Evolutionary conservation across 2,797 vertebrate genomes (phyloP), one percentile per base, ranked within the genome.

Genomic region (Sciaenops ocellatus): DNA sequence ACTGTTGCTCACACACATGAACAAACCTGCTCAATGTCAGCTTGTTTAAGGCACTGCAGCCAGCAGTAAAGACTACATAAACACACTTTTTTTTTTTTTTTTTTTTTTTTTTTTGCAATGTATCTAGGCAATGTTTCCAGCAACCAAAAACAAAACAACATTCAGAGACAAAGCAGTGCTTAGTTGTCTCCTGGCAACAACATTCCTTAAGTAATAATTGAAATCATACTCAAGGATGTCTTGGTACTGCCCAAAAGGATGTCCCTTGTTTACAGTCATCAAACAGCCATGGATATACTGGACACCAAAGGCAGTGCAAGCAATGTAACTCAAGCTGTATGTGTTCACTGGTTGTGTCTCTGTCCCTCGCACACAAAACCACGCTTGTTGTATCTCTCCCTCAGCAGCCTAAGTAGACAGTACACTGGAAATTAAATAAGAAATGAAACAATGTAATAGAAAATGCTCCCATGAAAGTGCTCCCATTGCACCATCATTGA

Each of bases 21-120:
- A 76, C 48, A 54, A 15, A 15, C 47, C 50, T 44, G n/a, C 18
- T 73, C 69, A 69, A 0, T 51, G 75, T 56, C 50, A 24, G 44
- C 44, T 42, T 69, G 67, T 82, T 80, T 80, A 73, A 69, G 34
- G 71, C 28, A 20, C 41, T 17, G 30, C n/a, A 69, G 62, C n/a
- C 67, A 65, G 34, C 60, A 38, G 62, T 51, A 61, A 76, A 62
- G 13, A 6, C 9, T 28, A 13, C 0, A 44, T 62, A 56, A 69
- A 76, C 41, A 11, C 0, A 42, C 44, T n/a, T 28, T 55, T 59
- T 47, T 52, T 1, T 47, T 1, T 64, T 38, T 47, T 63, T 34
- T 28, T 55, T 59, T 47, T 52, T 1, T 47, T 1, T 64, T 38
- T 47, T 63, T 34, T 28, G 17, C 13, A 60, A 55, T 12, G 69